These are phyloP conservation scores for Lagopus leucura DNA, from an alignment of 2,113 vertebrate genomes.

Conservation along the genomic window DNA sequence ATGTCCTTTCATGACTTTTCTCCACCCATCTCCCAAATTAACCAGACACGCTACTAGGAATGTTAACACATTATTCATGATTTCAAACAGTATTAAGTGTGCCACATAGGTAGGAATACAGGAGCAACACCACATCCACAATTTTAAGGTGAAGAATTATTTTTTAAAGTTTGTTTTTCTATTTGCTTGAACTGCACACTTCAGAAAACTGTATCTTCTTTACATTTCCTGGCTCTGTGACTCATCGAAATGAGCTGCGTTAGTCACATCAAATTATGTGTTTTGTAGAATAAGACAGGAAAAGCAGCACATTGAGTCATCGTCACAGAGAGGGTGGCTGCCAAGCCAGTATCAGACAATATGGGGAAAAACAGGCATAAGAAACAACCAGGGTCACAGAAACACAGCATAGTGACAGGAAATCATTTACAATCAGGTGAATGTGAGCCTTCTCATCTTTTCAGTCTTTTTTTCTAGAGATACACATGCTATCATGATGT, in stretches of 20 bases:
- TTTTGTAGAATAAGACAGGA: constrained; percentile 23
- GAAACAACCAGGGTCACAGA: constrained; percentile 19
- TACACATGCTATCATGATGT: background rate
- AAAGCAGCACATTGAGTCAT: constrained; percentile 47
- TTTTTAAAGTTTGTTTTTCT: background rate
- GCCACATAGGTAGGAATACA: background rate
- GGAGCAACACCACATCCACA: background rate
- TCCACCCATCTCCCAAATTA: background rate
- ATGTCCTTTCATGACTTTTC: background rate
- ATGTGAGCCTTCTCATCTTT: background rate
- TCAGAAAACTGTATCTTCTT: background rate
- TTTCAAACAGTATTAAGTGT: background rate
- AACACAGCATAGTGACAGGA: background rate
- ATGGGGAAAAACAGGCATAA: background rate
- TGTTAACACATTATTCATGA: background rate
- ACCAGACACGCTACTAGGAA: background rate
- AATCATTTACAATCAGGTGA: background rate
- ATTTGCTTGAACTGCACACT: background rate
- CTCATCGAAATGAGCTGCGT: constrained; percentile 54
- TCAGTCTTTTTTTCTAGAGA: background rate
- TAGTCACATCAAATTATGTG: constrained; percentile 38
- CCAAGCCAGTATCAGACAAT: background rate
- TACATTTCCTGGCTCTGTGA: constrained; percentile 33
- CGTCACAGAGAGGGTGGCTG: background rate
- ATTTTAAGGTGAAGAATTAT: background rate